phyloP scores from a whole-genome alignment of 1,140 invertebrate genomes.

The Nylanderia fulva region DNA sequence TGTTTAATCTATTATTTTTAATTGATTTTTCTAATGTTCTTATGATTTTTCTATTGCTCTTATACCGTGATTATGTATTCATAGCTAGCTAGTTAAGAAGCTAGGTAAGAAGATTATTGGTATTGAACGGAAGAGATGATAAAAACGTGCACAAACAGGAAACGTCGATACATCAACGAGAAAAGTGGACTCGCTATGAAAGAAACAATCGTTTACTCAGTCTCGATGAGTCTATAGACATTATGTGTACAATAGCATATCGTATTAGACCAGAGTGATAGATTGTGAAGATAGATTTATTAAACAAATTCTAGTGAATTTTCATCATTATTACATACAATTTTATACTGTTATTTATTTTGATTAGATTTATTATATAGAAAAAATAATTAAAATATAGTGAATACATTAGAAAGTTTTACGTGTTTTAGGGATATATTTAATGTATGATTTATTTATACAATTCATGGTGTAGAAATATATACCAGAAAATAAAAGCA shows the following conservation, averaged over 20 bases:
- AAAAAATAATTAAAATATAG: background rate
- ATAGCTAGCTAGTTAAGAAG: background rate
- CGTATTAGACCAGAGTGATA: background rate
- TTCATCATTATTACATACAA: too few relatives aligned
- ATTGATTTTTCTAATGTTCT: background rate
- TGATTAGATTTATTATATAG: background rate
- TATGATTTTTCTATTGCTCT: too few relatives aligned
- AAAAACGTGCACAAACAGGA: background rate
- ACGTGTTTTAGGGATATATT: background rate
- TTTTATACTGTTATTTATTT: background rate
- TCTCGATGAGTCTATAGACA: background rate
- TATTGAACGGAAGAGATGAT: background rate
- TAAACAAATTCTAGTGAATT: background rate
- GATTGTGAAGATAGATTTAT: background rate
- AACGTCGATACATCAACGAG: background rate
- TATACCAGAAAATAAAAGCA: background rate
- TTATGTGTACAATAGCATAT: background rate
- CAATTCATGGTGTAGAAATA: background rate
- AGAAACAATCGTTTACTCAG: slow-evolving; percentile 9
- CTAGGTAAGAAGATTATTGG: background rate
- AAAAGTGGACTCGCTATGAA: background rate
- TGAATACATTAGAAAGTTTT: background rate
- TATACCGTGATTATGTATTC: background rate
- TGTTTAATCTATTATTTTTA: slow-evolving; percentile 17
- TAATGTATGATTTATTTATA: background rate